Conservation (phyloP, 1,140 invertebrate species). For the Caenorhabditis remanei region DNA sequence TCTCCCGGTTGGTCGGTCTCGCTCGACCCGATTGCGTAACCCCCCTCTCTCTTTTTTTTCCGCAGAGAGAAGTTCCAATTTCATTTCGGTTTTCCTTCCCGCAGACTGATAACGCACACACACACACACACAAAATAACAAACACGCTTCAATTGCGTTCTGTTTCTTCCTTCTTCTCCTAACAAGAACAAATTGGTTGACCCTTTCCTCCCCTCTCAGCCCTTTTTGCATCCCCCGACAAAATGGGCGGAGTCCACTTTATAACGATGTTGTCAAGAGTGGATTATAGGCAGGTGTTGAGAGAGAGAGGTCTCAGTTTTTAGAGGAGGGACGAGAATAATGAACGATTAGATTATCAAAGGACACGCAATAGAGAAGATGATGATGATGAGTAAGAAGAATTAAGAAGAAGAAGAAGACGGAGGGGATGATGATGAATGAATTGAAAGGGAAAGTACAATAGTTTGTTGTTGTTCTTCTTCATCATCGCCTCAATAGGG, state of each 20-base stretch:
- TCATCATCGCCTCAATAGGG: too few species aligned
- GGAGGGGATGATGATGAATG: not conserved
- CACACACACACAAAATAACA: not conserved
- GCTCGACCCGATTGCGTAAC: conserved; percentile 7
- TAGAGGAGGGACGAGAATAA: too few species aligned
- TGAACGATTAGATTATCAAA: conserved; percentile 9
- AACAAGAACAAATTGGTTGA: not conserved
- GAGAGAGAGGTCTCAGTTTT: too few species aligned
- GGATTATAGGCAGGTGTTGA: not conserved
- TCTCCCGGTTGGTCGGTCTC: too few species aligned
- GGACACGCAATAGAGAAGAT: conserved; percentile 8
- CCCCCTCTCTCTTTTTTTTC: not conserved
- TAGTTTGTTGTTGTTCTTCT: not conserved
- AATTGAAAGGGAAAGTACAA: conserved; percentile 3
- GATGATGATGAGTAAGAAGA: not conserved
- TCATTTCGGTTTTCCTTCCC: not conserved
- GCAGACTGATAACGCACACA: not conserved
- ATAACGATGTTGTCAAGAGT: too few species aligned
- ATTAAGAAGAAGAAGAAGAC: not conserved
- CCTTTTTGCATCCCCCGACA: too few species aligned
- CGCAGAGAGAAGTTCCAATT: not conserved
- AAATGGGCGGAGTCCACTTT: too few species aligned
- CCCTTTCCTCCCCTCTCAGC: too few species aligned
- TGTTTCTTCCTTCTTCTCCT: not conserved
- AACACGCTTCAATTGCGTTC: not conserved